Percentiles rank a stretch among this genome's conserved stretches.
Conservation (phyloP, 2,113 vertebrate genomes). For the Numida meleagris region DNA sequence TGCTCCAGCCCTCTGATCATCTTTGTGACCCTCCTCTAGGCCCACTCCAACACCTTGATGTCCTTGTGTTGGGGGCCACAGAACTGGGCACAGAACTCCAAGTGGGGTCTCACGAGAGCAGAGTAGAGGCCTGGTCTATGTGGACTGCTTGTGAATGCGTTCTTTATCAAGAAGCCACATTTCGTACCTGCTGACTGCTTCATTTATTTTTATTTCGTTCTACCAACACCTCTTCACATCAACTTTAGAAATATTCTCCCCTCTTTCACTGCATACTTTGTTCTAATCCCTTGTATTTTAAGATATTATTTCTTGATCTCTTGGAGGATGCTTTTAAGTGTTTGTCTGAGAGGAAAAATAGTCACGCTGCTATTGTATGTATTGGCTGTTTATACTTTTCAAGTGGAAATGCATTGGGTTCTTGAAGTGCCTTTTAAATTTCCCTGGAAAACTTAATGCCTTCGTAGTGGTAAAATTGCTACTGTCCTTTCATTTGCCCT, state of each 20-base stretch:
- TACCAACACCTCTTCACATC: no score
- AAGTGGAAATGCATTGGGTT: background rate
- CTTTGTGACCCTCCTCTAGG: no score
- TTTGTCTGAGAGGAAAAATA: background rate
- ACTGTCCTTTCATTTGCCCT: background rate
- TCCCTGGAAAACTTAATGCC: background rate
- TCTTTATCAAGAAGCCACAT: background rate
- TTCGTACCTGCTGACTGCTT: no score
- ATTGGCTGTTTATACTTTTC: background rate
- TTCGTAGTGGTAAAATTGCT: background rate
- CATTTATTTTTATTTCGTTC: no score
- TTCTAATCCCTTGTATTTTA: background rate
- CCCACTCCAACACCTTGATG: no score
- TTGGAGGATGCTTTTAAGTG: background rate
- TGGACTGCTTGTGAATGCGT: background rate
- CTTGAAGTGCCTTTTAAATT: background rate
- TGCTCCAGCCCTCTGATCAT: no score
- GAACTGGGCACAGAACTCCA: no score
- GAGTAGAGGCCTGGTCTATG: background rate
- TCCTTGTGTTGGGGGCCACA: no score
- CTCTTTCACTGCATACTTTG: no score
- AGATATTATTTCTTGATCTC: background rate
- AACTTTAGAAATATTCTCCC: no score
- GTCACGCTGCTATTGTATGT: background rate
- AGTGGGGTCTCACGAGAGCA: no score